phyloP scores from a whole-genome alignment of 1,140 invertebrate genomes.

The Caenorhabditis tropicalis region DNA sequence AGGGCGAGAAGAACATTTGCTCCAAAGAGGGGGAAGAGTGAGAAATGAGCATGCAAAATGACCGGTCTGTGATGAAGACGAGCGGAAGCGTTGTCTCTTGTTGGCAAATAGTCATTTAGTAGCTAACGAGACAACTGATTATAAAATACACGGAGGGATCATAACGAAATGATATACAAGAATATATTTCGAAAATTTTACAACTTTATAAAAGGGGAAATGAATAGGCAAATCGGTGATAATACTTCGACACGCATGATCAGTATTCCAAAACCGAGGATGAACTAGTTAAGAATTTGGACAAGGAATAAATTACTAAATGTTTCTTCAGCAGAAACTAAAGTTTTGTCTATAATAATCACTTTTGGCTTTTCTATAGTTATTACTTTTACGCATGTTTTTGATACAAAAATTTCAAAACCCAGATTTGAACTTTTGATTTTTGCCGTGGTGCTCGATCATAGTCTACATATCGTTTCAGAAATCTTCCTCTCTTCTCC shows the following conservation, averaged over 20 bases:
- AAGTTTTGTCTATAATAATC: no score
- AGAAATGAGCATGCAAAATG: not conserved
- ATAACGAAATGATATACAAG: no score
- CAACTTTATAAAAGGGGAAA: no score
- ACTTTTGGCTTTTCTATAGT: no score
- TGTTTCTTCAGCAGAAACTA: no score
- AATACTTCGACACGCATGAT: no score
- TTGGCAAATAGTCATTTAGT: conserved; percentile 6
- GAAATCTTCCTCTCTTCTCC: not conserved
- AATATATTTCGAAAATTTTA: not conserved
- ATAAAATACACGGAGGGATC: not conserved
- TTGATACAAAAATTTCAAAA: no score
- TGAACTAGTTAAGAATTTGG: no score
- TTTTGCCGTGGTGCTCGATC: not conserved
- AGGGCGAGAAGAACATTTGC: conserved; percentile 12
- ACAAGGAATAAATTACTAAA: no score
- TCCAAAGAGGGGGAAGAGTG: not conserved
- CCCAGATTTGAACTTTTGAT: not conserved
- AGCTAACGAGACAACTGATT: not conserved
- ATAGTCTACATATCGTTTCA: not conserved
- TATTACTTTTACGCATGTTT: no score
- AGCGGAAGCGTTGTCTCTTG: not conserved
- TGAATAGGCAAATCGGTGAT: no score
- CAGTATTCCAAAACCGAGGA: no score
- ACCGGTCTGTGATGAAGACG: conserved; percentile 14